These are phyloP conservation scores for Ptyas mucosa DNA, from an alignment of 2,113 vertebrate species.

Conservation along the genomic window DNA sequence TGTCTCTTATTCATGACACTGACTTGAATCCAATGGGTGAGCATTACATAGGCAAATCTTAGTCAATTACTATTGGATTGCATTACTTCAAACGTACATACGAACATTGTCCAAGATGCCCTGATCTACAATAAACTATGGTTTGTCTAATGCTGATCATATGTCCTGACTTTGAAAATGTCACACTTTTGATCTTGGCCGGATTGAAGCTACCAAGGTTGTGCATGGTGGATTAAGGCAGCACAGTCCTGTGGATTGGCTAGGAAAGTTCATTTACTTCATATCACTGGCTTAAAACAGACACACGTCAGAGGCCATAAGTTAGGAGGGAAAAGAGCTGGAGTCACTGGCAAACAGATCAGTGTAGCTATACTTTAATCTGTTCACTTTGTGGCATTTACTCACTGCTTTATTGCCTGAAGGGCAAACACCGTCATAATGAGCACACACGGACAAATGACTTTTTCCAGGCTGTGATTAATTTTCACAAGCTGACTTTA, in stretches of 20 bases:
- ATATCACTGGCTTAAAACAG: conserved; percentile 3
- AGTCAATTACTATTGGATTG: not conserved
- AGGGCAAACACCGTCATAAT: conserved; percentile 70
- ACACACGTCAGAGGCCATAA: conserved; percentile 21
- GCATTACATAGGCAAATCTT: not conserved
- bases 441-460: conserved; percentile 76
- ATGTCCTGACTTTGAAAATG: not conserved
- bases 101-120: not conserved
- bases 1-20: not conserved
- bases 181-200: not conserved
- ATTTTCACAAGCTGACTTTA: conserved; percentile 83
- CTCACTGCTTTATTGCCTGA: conserved; percentile 65
- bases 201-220: not conserved
- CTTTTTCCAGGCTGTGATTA: conserved; percentile 78
- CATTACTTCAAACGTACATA: not conserved
- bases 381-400: conserved; percentile 64
- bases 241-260: not conserved
- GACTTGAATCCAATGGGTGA: not conserved
- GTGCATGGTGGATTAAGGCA: not conserved
- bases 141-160: not conserved
- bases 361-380: conserved; percentile 53
- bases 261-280: conserved; percentile 9
- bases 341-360: conserved; percentile 43
- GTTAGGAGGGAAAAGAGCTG: not conserved
- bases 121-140: not conserved